These are phyloP conservation scores for Scrobipalpa costella DNA, from an alignment of 2,888 invertebrate genomes.

Conservation along the genomic window DNA sequence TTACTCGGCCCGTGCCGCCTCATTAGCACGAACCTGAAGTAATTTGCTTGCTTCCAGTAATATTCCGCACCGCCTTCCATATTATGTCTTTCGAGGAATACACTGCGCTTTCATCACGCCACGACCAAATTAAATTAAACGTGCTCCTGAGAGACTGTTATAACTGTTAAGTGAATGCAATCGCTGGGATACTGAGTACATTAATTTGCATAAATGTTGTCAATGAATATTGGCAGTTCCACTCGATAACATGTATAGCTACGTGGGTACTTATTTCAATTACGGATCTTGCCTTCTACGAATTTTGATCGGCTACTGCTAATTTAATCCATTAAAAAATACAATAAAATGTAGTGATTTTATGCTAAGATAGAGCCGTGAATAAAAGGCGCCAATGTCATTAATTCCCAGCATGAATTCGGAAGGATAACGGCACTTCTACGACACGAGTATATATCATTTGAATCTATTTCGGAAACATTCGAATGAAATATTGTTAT, in stretches of 20 bases:
- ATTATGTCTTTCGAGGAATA: constrained; percentile 13
- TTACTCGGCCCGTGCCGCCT: constrained; percentile 67
- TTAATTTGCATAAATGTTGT: constrained; percentile 12
- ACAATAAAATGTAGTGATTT: constrained; percentile 1
- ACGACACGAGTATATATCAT: constrained; percentile 50
- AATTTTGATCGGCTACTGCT: not conserved
- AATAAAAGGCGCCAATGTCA: constrained; percentile 14
- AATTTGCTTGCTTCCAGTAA: constrained; percentile 44
- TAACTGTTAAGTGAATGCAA: constrained; percentile 7
- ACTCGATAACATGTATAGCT: not conserved
- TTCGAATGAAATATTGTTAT: constrained; percentile 61
- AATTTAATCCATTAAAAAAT: not conserved
- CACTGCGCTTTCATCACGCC: constrained; percentile 5
- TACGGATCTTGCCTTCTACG: not conserved
- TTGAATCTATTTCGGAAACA: constrained; percentile 56
- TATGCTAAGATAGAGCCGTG: constrained; percentile 3
- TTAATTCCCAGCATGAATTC: constrained; percentile 43
- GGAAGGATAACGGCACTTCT: constrained; percentile 38
- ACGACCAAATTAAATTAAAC: constrained; percentile 20
- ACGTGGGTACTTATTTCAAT: constrained; percentile 11
- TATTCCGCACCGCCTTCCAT: constrained; percentile 12
- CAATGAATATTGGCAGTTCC: not conserved
- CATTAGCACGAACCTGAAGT: constrained; percentile 61
- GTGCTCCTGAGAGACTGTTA: constrained; percentile 4
- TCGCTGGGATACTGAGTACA: constrained; percentile 2